These are phyloP conservation scores for Castor canadensis DNA, from an alignment of 2,113 vertebrate genomes.

Conservation along the genomic window DNA sequence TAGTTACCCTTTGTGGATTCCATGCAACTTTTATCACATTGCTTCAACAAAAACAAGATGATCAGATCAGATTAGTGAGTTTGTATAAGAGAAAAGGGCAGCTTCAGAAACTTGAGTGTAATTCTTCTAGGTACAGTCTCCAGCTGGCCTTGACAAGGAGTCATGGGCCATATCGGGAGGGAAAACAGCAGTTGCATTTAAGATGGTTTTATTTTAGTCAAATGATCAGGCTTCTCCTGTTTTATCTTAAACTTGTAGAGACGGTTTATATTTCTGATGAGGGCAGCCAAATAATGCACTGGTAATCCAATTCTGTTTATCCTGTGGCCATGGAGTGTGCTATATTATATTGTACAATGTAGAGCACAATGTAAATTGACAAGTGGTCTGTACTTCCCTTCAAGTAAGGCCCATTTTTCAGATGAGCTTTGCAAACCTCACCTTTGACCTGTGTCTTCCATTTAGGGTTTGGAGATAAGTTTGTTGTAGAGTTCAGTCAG, in stretches of 20 bases:
- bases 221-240: constrained; percentile 65
- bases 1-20: background rate
- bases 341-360: constrained; percentile 53
- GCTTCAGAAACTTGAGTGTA: background rate
- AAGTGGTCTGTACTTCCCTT: background rate
- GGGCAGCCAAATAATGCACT: constrained; percentile 46
- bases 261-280: constrained; percentile 70
- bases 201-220: constrained; percentile 69
- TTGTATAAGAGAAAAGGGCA: background rate
- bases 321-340: background rate
- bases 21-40: background rate
- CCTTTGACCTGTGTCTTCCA: background rate
- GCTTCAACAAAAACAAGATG: constrained; percentile 51
- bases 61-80: constrained; percentile 6
- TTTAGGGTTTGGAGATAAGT: background rate
- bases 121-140: background rate
- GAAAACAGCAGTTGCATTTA: constrained; percentile 14
- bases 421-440: constrained; percentile 10
- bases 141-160: constrained; percentile 2
- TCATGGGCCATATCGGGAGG: background rate
- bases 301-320: constrained; percentile 63
- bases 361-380: constrained; percentile 25
- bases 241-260: constrained; percentile 69
- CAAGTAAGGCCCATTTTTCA: constrained; percentile 16
- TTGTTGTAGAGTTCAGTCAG: background rate